Evolutionary conservation across 2,888 invertebrate genomes (phyloP).

Genomic region (Eulithis prunata): DNA sequence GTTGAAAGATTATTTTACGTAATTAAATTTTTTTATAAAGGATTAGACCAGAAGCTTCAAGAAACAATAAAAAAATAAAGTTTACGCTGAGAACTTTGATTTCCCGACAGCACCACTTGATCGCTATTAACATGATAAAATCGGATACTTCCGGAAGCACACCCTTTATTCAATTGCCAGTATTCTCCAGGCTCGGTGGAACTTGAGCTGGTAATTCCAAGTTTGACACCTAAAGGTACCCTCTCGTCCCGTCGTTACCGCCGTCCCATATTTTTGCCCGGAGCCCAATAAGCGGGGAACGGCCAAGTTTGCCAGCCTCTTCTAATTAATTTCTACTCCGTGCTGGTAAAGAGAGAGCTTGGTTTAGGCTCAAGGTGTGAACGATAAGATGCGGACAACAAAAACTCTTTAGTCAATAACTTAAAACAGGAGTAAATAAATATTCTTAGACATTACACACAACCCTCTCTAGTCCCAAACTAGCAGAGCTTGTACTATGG

Average conservation of each 20-base stretch:
- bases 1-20: no score
- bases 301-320: constrained; percentile 77
- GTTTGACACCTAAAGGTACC: constrained; percentile 38
- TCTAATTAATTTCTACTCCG: constrained; percentile 81
- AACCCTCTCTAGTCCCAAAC: no score
- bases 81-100: no score
- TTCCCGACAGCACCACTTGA: no score
- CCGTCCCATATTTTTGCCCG: constrained; percentile 77
- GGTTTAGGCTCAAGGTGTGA: constrained; percentile 44
- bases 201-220: constrained; percentile 34
- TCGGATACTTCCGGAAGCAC: not conserved
- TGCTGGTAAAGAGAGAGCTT: constrained; percentile 67
- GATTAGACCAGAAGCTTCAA: no score
- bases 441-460: no score
- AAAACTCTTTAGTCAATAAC: no score
- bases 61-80: no score
- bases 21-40: no score
- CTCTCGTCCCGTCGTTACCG: constrained; percentile 46
- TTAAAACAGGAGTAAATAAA: no score
- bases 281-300: constrained; percentile 75
- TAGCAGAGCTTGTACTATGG: no score
- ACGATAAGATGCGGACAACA: not conserved
- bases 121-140: not conserved
- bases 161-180: constrained; percentile 18
- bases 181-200: constrained; percentile 15